Conservation (phyloP, 2,888 invertebrate species). For the Conistra vaccinii region DNA sequence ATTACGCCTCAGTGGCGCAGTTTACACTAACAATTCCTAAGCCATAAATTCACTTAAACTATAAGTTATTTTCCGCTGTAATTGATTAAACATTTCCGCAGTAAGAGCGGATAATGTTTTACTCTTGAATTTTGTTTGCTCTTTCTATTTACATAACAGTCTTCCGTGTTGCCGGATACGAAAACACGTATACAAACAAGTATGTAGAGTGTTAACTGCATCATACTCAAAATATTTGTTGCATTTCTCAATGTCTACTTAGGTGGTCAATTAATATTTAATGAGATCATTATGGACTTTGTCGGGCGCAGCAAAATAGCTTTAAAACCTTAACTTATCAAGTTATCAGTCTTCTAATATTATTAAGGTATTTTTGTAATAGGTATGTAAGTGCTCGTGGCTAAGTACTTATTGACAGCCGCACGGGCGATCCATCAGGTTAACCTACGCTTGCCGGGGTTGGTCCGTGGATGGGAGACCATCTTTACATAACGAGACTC, state of each 20-base stretch:
- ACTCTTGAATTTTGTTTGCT: constrained; percentile 34
- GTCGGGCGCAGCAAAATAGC: too few species aligned
- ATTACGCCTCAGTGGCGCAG: constrained; percentile 24
- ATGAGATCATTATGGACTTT: background rate
- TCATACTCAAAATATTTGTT: background rate
- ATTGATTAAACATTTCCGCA: constrained; percentile 45
- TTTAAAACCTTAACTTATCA: too few species aligned
- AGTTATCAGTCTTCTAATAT: too few species aligned
- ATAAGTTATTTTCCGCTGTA: constrained; percentile 43
- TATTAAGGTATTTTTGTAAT: too few species aligned
- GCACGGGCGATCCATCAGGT: too few species aligned
- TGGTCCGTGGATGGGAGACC: too few species aligned
- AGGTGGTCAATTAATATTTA: background rate
- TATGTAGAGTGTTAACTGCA: constrained; percentile 6
- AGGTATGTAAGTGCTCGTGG: too few species aligned
- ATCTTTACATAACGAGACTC: too few species aligned
- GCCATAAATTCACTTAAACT: constrained; percentile 42
- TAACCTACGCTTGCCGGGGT: too few species aligned
- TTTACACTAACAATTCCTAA: constrained; percentile 13
- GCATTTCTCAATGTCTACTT: background rate
- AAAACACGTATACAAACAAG: background rate
- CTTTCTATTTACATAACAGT: constrained; percentile 47
- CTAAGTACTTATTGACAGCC: too few species aligned
- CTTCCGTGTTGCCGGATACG: constrained; percentile 28
- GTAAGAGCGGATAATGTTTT: constrained; percentile 39